phyloP scores from a whole-genome alignment of 1,140 invertebrate genomes.

The Aleiodes sp. region DNA sequence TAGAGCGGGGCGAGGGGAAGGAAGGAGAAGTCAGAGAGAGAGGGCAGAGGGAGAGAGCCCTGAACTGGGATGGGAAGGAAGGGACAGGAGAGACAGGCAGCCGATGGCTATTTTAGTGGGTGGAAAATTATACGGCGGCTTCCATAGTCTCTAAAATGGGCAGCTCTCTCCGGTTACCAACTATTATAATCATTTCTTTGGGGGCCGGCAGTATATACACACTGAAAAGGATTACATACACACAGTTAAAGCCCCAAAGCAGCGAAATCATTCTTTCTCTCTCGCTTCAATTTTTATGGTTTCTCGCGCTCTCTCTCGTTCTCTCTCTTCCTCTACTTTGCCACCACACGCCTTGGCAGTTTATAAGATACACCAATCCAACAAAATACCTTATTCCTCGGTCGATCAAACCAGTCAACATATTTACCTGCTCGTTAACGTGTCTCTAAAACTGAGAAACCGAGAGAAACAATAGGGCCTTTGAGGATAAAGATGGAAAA shows the following conservation, averaged over 20 bases:
- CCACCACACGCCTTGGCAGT: constrained; percentile 17
- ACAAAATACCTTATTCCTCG: constrained; percentile 7
- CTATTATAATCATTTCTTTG: constrained; percentile 68
- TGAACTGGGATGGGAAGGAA: not conserved
- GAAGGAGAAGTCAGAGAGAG: constrained; percentile 42
- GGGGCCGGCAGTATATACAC: constrained; percentile 37
- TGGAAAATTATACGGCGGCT: constrained; percentile 68
- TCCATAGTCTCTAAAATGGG: constrained; percentile 66
- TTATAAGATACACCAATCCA: not conserved
- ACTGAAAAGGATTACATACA: constrained; percentile 29
- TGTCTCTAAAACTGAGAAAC: constrained; percentile 41
- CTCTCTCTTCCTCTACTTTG: constrained; percentile 27
- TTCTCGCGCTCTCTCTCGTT: no score
- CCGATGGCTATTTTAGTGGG: constrained; percentile 67
- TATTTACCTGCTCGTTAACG: constrained; percentile 68
- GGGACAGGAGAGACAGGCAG: constrained; percentile 41
- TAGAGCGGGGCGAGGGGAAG: no score
- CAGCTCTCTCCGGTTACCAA: constrained; percentile 66
- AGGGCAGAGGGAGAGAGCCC: not conserved
- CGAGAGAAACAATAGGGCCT: not conserved
- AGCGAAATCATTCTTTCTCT: not conserved
- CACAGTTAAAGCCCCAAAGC: constrained; percentile 15
- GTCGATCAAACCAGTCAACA: constrained; percentile 56
- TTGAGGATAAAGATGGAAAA: constrained; percentile 23
- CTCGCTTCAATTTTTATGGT: not conserved